These are phyloP conservation scores for Drosophila busckii DNA, from an alignment of 1,140 invertebrate species.

Conservation along the genomic window DNA sequence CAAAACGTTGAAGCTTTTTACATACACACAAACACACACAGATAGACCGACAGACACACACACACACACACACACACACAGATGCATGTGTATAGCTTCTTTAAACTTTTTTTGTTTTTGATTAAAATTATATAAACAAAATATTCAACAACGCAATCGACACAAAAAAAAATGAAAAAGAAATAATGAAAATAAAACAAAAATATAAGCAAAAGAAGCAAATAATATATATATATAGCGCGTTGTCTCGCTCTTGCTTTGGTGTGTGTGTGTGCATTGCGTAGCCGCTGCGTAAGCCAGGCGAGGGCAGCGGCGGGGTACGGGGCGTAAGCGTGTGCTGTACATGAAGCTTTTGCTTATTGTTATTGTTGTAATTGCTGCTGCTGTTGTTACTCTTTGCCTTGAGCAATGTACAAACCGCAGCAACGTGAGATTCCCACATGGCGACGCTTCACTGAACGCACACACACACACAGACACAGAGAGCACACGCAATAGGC, in stretches of 20 bases:
- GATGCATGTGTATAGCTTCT: conserved; percentile 3
- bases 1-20: conserved; percentile 70
- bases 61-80: conserved; percentile 14
- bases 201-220: conserved; percentile 25
- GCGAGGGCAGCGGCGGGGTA: background rate
- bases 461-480: conserved; percentile 21
- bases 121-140: conserved; percentile 78
- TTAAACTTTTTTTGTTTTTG: conserved; percentile 49
- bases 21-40: conserved; percentile 16
- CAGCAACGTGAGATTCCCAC: conserved; percentile 53
- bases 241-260: conserved; percentile 14
- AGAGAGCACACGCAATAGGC: conserved; percentile 14
- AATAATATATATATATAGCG: conserved; percentile 18
- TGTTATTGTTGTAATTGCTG: conserved; percentile 18
- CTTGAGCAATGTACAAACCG: conserved; percentile 37
- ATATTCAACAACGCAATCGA: conserved; percentile 78
- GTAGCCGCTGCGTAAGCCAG: conserved; percentile 30
- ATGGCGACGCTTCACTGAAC: conserved; percentile 29
- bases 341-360: conserved; percentile 41
- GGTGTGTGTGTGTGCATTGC: conserved; percentile 22
- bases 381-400: conserved; percentile 22
- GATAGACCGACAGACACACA: conserved; percentile 1
- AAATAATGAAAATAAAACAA: conserved; percentile 63
- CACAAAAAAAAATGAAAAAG: conserved; percentile 46
- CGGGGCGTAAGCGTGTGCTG: background rate